These are phyloP conservation scores for Tetragonisca angustula DNA, from an alignment of 2,888 invertebrate species.

Conservation along the genomic window DNA sequence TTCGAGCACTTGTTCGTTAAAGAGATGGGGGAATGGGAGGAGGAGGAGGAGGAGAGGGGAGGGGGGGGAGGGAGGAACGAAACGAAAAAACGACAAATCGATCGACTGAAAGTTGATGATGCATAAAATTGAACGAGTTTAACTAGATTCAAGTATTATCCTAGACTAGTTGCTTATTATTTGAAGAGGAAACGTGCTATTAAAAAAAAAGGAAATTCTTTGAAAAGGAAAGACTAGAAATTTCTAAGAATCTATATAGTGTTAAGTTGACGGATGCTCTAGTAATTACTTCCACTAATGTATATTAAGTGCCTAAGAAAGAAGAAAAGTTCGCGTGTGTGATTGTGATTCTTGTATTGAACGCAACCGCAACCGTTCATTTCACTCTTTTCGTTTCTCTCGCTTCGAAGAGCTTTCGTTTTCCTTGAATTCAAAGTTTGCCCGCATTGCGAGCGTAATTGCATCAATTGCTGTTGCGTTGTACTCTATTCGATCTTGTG, in stretches of 20 bases:
- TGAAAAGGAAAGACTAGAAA: slow-evolving; percentile 57
- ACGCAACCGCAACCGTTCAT: slow-evolving; percentile 51
- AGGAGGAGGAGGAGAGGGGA: too few species aligned
- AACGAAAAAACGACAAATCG: too few species aligned
- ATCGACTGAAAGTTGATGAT: slow-evolving; percentile 3
- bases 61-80: too few species aligned
- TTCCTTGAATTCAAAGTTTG: not conserved
- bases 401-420: too few species aligned
- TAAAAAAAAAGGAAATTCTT: slow-evolving; percentile 54
- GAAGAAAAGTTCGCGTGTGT: slow-evolving; percentile 60
- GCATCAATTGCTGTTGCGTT: slow-evolving; percentile 8
- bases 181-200: slow-evolving; percentile 67
- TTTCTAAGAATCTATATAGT: slow-evolving; percentile 60
- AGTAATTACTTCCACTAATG: slow-evolving; percentile 60
- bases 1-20: not conserved
- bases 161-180: slow-evolving; percentile 64
- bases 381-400: not conserved
- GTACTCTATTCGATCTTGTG: slow-evolving; percentile 1
- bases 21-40: too few species aligned
- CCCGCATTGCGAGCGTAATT: not conserved
- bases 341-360: slow-evolving; percentile 27
- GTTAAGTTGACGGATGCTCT: slow-evolving; percentile 63
- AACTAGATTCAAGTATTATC: slow-evolving; percentile 60
- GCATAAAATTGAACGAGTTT: slow-evolving; percentile 50
- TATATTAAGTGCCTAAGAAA: slow-evolving; percentile 66